Evolutionary conservation across 2,888 invertebrate species (phyloP).

Genomic region (Leptarthrus brevirostris): DNA sequence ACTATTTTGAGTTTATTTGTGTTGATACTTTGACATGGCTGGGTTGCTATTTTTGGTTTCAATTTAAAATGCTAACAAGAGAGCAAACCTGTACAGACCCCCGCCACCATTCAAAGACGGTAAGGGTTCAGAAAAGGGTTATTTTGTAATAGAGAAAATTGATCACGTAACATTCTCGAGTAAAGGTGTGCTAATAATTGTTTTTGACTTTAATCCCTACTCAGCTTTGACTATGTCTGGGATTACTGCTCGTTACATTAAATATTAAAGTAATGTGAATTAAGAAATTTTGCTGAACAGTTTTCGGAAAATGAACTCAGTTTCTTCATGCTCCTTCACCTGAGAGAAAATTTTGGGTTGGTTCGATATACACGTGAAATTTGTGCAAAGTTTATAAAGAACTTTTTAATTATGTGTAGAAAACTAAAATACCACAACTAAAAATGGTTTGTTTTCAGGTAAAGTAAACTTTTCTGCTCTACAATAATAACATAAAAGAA

Average conservation of each 20-base stretch:
- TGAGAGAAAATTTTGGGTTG: too few relatives aligned
- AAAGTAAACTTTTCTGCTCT: too few relatives aligned
- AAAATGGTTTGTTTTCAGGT: too few relatives aligned
- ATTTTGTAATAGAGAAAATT: not conserved
- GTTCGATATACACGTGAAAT: too few relatives aligned
- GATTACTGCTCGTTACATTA: not conserved
- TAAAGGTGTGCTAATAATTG: constrained; percentile 36
- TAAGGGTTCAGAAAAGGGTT: constrained; percentile 2
- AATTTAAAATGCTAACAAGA: constrained; percentile 32
- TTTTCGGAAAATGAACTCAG: too few relatives aligned
- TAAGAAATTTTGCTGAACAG: not conserved
- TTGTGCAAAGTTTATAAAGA: too few relatives aligned
- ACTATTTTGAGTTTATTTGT: constrained; percentile 19
- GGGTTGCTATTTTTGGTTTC: constrained; percentile 29
- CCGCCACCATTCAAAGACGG: not conserved
- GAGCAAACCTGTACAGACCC: not conserved
- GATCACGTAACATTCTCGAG: constrained; percentile 34
- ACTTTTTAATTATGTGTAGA: too few relatives aligned
- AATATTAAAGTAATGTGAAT: not conserved
- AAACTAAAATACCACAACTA: too few relatives aligned
- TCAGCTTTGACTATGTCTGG: not conserved
- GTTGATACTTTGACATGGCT: constrained; percentile 33
- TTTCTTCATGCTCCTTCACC: too few relatives aligned
- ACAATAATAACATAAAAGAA: too few relatives aligned
- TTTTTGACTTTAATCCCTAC: constrained; percentile 32